Evolutionary conservation across 2,888 invertebrate genomes (phyloP).

Genomic region (Caenorhabditis doughertyi): DNA sequence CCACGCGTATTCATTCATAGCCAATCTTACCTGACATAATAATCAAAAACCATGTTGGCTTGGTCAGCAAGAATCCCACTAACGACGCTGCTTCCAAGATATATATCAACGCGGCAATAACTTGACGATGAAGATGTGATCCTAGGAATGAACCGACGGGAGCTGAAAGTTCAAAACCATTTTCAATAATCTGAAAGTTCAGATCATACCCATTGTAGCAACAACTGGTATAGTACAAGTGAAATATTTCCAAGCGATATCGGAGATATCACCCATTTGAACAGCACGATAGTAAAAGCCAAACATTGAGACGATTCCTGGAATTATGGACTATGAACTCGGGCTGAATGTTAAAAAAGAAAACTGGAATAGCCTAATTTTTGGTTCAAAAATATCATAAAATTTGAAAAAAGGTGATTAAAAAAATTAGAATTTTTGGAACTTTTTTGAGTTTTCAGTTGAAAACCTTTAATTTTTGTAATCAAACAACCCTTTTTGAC

Average conservation of each 20-base stretch:
- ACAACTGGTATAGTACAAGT: conserved; percentile 70
- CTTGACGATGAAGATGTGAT: conserved; percentile 63
- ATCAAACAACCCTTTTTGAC: too few species aligned
- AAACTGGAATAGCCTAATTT: neutral
- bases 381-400: neutral
- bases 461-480: too few species aligned
- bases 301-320: conserved; percentile 74
- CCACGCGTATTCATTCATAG: neutral
- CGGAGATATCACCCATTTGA: conserved; percentile 71
- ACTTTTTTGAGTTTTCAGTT: too few species aligned
- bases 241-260: conserved; percentile 67
- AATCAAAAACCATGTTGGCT: conserved; percentile 64
- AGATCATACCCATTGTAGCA: conserved; percentile 17
- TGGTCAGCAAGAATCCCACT: conserved; percentile 74
- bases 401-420: too few species aligned
- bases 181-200: too few species aligned
- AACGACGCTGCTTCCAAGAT: conserved; percentile 73
- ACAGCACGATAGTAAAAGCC: conserved; percentile 78
- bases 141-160: conserved; percentile 50
- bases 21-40: conserved; percentile 9
- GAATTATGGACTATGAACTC: neutral
- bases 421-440: too few species aligned
- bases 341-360: neutral
- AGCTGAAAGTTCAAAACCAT: conserved; percentile 22
- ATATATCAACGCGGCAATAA: conserved; percentile 75